Percentiles rank a stretch among this genome's conserved stretches.
Conservation (phyloP, 1,140 invertebrate species). For the Drosophila tropicalis region DNA sequence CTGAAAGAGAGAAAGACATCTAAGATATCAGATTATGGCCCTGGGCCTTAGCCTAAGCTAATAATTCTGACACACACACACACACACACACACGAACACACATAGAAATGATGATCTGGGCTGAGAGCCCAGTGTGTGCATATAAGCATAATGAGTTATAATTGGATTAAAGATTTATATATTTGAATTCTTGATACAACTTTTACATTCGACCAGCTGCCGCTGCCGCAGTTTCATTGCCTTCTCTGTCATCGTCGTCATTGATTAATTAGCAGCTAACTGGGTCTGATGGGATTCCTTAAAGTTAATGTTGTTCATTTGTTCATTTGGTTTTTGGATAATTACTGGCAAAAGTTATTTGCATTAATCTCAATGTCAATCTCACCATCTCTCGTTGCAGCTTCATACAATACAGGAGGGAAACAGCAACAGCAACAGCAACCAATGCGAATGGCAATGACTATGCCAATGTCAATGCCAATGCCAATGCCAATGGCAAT, state of each 20-base stretch:
- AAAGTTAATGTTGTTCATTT: conserved; percentile 20
- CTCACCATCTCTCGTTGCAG: conserved; percentile 43
- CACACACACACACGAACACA: conserved; percentile 5
- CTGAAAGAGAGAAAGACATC: conserved; percentile 65
- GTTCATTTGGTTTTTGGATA: conserved; percentile 8
- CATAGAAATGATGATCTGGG: conserved; percentile 18
- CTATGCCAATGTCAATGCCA: too few relatives aligned
- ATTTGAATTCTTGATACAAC: conserved; percentile 56
- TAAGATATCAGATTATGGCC: conserved; percentile 77
- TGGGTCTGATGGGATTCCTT: conserved; percentile 30
- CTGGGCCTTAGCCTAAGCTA: conserved; percentile 69
- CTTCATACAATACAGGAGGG: conserved; percentile 29
- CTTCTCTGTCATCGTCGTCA: conserved; percentile 39
- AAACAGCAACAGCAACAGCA: background rate
- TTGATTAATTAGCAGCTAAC: conserved; percentile 64
- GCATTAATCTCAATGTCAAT: conserved; percentile 60
- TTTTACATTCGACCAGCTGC: conserved; percentile 53
- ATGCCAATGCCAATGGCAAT: background rate
- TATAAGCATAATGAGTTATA: conserved; percentile 80
- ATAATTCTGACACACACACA: conserved; percentile 53
- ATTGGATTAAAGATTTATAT: conserved; percentile 81
- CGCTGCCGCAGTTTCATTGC: conserved; percentile 6
- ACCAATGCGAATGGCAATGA: too few relatives aligned
- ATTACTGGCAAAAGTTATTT: conserved; percentile 40
- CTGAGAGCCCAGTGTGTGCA: conserved; percentile 55